Percentiles rank a stretch among this genome's conserved stretches.
Conservation (phyloP, 35 echinoderm and acorn worm genomes). For the Holothuria glaberrima region DNA sequence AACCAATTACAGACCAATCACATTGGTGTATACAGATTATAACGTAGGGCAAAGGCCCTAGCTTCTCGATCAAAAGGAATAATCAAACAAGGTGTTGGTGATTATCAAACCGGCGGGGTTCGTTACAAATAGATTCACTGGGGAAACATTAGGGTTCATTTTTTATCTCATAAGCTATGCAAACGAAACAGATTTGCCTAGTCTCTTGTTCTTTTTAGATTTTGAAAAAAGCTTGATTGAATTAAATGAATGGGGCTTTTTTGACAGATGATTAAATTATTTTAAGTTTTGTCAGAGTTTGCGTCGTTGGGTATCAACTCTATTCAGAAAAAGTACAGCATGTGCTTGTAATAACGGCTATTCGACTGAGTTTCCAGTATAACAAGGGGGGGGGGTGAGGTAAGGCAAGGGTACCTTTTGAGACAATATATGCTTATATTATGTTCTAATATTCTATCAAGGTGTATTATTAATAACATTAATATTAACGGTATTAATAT, state of each 20-base stretch:
- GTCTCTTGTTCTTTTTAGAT: slow-evolving; percentile 69
- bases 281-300: slow-evolving; percentile 54
- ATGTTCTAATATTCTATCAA: slow-evolving; percentile 44
- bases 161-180: slow-evolving; percentile 37
- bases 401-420: slow-evolving; percentile 53
- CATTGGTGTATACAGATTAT: slow-evolving; percentile 51
- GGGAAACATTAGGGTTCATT: slow-evolving; percentile 62
- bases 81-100: slow-evolving; percentile 48
- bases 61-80: slow-evolving; percentile 51
- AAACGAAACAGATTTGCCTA: slow-evolving; percentile 50
- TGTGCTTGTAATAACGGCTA: slow-evolving; percentile 70
- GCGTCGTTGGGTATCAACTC: background rate
- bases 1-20: slow-evolving; percentile 62
- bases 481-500: too few species aligned
- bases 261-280: slow-evolving; percentile 21
- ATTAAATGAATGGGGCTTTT: slow-evolving; percentile 38
- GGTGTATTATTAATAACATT: slow-evolving; percentile 38
- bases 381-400: slow-evolving; percentile 36
- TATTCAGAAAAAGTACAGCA: slow-evolving; percentile 54
- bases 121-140: slow-evolving; percentile 61
- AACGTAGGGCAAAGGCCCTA: slow-evolving; percentile 57
- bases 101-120: slow-evolving; percentile 77
- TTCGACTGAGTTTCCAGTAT: slow-evolving; percentile 48
- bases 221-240: slow-evolving; percentile 71
- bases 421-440: slow-evolving; percentile 56